phyloP scores from a whole-genome alignment of 2,797 vertebrate species.

The Poecilia picta region DNA sequence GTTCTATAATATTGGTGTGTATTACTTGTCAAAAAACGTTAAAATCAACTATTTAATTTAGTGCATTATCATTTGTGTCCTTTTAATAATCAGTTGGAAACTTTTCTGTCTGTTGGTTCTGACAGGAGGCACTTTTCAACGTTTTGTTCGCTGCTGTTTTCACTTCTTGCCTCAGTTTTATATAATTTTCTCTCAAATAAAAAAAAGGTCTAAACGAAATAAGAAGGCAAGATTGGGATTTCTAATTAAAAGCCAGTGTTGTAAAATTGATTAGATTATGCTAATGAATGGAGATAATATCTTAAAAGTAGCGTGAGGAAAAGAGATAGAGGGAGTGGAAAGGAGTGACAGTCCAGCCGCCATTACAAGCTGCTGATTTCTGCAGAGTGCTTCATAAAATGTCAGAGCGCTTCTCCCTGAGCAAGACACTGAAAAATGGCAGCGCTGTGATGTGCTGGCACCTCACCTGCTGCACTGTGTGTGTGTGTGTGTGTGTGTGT shows the following conservation, averaged over 20 bases:
- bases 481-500: constrained; percentile 20
- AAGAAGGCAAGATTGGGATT: constrained; percentile 67
- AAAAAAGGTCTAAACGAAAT: constrained; percentile 47
- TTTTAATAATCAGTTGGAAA: constrained; percentile 23
- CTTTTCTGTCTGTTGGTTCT: constrained; percentile 16
- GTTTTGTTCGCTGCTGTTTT: not conserved
- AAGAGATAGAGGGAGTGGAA: constrained; percentile 66
- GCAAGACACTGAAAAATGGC: constrained; percentile 85
- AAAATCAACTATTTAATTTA: not conserved
- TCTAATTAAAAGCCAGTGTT: constrained; percentile 84
- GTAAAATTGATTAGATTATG: constrained; percentile 83
- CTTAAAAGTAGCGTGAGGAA: constrained; percentile 70
- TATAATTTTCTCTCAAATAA: constrained; percentile 29
- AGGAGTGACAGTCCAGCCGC: constrained; percentile 83
- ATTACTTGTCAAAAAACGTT: constrained; percentile 1
- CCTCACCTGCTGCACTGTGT: constrained; percentile 84
- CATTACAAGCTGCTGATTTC: constrained; percentile 85
- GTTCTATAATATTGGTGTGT: constrained; percentile 17
- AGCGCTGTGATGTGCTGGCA: constrained; percentile 82
- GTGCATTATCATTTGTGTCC: not conserved
- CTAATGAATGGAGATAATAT: constrained; percentile 80
- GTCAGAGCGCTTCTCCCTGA: constrained; percentile 86
- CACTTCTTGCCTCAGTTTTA: constrained; percentile 19
- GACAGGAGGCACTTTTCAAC: constrained; percentile 23
- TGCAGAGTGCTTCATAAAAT: constrained; percentile 86